Evolutionary conservation across 2,797 vertebrate genomes (phyloP).

Genomic region (Oryzias sinensis): DNA sequence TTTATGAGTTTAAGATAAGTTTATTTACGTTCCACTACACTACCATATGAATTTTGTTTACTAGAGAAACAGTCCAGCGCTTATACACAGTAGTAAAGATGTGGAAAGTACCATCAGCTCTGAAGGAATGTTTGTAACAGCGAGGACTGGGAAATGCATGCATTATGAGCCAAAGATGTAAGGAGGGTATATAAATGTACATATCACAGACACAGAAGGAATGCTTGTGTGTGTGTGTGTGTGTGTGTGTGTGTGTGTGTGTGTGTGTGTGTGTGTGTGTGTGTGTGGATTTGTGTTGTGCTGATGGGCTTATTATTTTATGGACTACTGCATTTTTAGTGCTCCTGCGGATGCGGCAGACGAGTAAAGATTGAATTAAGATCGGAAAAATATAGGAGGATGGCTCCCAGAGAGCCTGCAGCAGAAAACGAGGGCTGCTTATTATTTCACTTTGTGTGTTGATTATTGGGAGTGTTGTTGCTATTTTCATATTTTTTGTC

Average conservation of each 20-base stretch:
- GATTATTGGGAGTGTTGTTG: slow-evolving; percentile 61
- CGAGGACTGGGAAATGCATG: slow-evolving; percentile 18
- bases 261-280: slow-evolving; percentile 35
- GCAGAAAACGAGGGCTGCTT: slow-evolving; percentile 68
- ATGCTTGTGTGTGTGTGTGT: slow-evolving; percentile 36
- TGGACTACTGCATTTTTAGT: slow-evolving; percentile 75
- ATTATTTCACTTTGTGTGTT: slow-evolving; percentile 71
- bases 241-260: slow-evolving; percentile 47
- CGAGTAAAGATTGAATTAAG: slow-evolving; percentile 83
- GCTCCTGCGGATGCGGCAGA: slow-evolving; percentile 71
- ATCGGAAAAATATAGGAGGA: slow-evolving; percentile 72
- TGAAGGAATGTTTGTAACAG: slow-evolving; percentile 6
- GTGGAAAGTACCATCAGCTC: slow-evolving; percentile 5
- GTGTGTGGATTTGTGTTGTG: slow-evolving; percentile 57
- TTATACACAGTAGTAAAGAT: slow-evolving; percentile 10
- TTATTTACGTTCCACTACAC: neutral
- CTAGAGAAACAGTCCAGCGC: neutral
- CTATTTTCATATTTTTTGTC: slow-evolving; percentile 57
- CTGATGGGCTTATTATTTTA: slow-evolving; percentile 81
- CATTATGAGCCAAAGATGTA: slow-evolving; percentile 24
- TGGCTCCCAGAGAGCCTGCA: slow-evolving; percentile 60
- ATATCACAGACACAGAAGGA: slow-evolving; percentile 8
- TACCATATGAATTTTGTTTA: slow-evolving; percentile 3
- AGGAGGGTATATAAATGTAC: slow-evolving; percentile 26
- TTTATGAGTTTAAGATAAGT: too few species aligned